Evolutionary conservation across 2,113 vertebrate species (phyloP), one percentile per base, ranked within the genome.

Genomic region (Eonycteris spelaea): DNA sequence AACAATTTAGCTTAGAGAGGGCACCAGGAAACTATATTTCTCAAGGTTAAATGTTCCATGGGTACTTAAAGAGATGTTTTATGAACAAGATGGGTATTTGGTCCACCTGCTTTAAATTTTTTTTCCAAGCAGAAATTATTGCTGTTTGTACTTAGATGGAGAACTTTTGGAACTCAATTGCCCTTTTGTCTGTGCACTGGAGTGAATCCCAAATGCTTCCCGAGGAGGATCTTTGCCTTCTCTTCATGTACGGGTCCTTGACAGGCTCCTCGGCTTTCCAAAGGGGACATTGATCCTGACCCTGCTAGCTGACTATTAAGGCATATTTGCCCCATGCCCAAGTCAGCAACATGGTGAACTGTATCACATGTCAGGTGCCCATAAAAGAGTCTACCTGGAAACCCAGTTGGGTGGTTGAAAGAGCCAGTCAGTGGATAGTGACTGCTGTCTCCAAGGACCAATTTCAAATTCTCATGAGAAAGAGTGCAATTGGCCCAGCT

Each of bases 1-100:
- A 96, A 96, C 71, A 96, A 94, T 97, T 96, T 94, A 91, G 93
- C 70, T 97, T 87, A n/a, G 70, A 96, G 71, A 96, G 55, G 77
- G 67, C 13, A 13, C 67, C 40, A 86, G 77, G 91, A 97, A 96
- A 94, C 95, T 68, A 33, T 94, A 96, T 96, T 96, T 97, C 75
- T 98, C 94, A 94, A 97, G 94, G 94, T 94, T 98, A 97, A 97
- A 95, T 97, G 71, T 86, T 95, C 80, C 91, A 61, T 92, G 88
- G 38, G 77, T 95, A 82, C 90, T 97, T 94, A 85, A 68, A 14
- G 33, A 92, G 71, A 82, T 96, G 93, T 86, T 97, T 97, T 98
- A 96, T 96, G 85, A 94, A 93, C 48, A 78, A 85, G 73, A 67
- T 95, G 71, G 28, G 80, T 85, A 96, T 96, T 97, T 96, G 77